phyloP scores from a whole-genome alignment of 2,113 vertebrate genomes.

The Phaetusa simplex region DNA sequence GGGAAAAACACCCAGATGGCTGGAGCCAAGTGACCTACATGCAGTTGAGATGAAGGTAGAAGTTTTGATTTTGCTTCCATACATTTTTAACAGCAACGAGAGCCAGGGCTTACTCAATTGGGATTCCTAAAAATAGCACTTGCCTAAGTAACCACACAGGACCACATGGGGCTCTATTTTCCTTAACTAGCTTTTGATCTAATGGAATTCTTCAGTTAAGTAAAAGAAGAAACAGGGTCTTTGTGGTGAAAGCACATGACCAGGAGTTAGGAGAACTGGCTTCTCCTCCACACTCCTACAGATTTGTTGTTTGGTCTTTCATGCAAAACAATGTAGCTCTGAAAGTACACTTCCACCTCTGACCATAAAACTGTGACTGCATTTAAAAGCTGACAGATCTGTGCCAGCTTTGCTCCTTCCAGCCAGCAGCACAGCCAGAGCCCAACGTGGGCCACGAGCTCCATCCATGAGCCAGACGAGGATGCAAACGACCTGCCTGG shows the following conservation, averaged over 20 bases:
- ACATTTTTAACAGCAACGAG: constrained; percentile 59
- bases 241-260: constrained; percentile 57
- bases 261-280: constrained; percentile 32
- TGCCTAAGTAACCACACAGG: constrained; percentile 66
- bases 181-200: constrained; percentile 70
- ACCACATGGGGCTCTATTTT: constrained; percentile 68
- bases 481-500: not conserved
- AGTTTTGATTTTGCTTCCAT: constrained; percentile 61
- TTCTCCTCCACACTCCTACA: constrained; percentile 20
- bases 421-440: not conserved
- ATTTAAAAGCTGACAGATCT: not conserved
- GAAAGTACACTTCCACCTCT: not conserved
- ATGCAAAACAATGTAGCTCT: not conserved
- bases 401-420: not conserved
- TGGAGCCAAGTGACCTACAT: constrained; percentile 33
- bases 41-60: not conserved
- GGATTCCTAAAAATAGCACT: constrained; percentile 71
- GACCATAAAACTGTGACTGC: constrained; percentile 10
- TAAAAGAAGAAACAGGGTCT: constrained; percentile 65
- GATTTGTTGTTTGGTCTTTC: constrained; percentile 40
- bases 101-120: constrained; percentile 57
- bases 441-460: accelerated
- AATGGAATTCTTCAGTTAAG: constrained; percentile 70
- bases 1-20: not conserved
- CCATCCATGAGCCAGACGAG: not conserved